Evolutionary conservation across 2,113 vertebrate genomes (phyloP).

Genomic region (Macroglossus sobrinus): DNA sequence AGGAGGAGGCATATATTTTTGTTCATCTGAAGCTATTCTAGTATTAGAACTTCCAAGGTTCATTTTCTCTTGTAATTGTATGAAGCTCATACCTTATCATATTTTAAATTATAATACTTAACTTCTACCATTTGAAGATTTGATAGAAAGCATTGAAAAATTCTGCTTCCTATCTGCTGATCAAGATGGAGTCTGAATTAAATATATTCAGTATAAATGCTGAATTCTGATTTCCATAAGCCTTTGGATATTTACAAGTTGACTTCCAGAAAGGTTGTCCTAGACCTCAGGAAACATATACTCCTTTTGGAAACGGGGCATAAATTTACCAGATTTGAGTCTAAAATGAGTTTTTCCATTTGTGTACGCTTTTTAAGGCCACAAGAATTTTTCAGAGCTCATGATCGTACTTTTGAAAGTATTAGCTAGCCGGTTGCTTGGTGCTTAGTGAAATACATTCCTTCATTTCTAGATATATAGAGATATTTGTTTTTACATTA

Average conservation of each 20-base stretch:
- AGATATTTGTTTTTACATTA: background rate
- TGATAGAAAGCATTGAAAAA: background rate
- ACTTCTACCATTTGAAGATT: background rate
- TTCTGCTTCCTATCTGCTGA: background rate
- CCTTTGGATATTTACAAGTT: background rate
- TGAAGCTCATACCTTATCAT: background rate
- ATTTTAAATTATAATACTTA: constrained; percentile 1
- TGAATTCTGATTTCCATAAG: background rate
- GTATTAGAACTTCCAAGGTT: background rate
- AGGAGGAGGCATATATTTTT: background rate
- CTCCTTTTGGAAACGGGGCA: background rate
- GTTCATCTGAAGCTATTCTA: background rate
- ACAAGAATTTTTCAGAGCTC: background rate
- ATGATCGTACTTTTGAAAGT: background rate
- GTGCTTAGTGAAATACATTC: background rate
- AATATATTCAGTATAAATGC: background rate
- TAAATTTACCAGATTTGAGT: background rate
- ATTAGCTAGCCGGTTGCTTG: background rate
- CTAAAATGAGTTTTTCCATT: background rate
- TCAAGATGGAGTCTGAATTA: background rate
- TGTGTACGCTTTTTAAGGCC: background rate
- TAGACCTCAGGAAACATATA: background rate
- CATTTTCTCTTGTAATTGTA: background rate
- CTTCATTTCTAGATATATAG: background rate
- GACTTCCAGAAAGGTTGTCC: background rate